These are phyloP conservation scores for Halichondria panicea DNA, from an alignment of 37 sponge, comb jelly and placozoan genomes.

Conservation along the genomic window DNA sequence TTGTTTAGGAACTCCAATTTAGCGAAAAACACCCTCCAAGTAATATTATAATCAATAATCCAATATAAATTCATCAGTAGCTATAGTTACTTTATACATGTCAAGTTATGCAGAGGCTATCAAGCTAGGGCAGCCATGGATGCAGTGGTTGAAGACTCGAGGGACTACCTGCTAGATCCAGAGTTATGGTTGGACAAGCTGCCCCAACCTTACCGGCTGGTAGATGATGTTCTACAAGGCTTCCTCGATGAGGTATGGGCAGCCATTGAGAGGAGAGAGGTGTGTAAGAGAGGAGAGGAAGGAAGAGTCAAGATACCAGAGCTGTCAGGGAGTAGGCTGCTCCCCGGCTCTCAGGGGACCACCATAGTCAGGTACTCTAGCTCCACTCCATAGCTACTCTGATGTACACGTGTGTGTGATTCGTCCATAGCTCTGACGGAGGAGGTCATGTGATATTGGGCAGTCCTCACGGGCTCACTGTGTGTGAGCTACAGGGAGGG, in stretches of 20 bases:
- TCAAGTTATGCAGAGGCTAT: too few species aligned
- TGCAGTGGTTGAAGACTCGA: not conserved
- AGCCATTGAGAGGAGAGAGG: slow-evolving; percentile 3
- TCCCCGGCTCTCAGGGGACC: too few species aligned
- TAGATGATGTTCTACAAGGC: slow-evolving; percentile 55
- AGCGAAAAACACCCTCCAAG: not conserved
- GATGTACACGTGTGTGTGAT: too few species aligned
- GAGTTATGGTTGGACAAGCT: slow-evolving; percentile 56
- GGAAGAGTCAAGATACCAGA: slow-evolving; percentile 18
- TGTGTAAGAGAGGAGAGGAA: slow-evolving; percentile 22
- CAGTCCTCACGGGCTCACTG: not conserved
- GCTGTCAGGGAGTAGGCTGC: not conserved
- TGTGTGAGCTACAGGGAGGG: not conserved
- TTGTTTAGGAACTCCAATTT: not conserved
- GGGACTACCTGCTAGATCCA: slow-evolving; percentile 67
- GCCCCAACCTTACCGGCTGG: slow-evolving; percentile 72
- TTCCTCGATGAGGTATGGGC: slow-evolving; percentile 41
- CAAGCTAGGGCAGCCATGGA: too few species aligned
- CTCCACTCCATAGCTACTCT: too few species aligned
- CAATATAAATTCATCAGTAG: slow-evolving; percentile 1
- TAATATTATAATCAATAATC: not conserved
- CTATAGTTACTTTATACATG: not conserved
- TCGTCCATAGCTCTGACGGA: not conserved
- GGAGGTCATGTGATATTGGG: slow-evolving; percentile 3
- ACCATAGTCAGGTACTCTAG: too few species aligned